Evolutionary conservation across 2,113 vertebrate species (phyloP), one percentile per base, ranked within the genome.

Genomic region (Pseudolaguvia tuberculata): DNA sequence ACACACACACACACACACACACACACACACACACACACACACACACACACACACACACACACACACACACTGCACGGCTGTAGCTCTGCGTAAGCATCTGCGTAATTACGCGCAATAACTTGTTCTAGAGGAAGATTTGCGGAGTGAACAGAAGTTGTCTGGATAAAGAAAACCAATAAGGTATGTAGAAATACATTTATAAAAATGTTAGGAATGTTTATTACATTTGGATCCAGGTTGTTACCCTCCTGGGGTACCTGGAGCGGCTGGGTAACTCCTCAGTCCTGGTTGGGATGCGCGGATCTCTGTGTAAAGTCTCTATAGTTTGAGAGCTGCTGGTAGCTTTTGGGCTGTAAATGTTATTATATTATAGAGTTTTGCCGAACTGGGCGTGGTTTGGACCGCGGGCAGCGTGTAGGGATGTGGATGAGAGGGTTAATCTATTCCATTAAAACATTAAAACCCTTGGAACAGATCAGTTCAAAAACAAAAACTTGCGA

Each of bases 21-120:
- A 35, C 31, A 53, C 48, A 31, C 27, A 14, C 27, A 12, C 29
- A 6, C 71, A 21, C 71, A 12, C 71, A 10, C 39, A 10, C 53
- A 29, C 39, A 11, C 17, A 9, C 58, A 31, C 29, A 15, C 27
- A 12, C 31, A 6, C 71, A 23, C 71, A 12, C 71, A 11, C 56
- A 11, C 70, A 21, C 42, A 6, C 17, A 10, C 58, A 14, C 47
- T 12, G 6, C 31, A 13, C 27, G 25, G 48, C 25, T 2, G 25
- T 31, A 12, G 20, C 50, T 53, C 67, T 9, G 18, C 20, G 53
- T 55, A 39, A 39, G 68, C 51, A 56, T 31, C 68, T 70, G 68
- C 68, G 68, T 70, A 70, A 70, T 70, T 42, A 42, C 52, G 68
- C 68, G 8, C 68, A 70, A 31, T 39, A 51, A 53, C 50, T 55